Evolutionary conservation across 1,140 invertebrate genomes (phyloP).

Genomic region (Prorops nasuta): DNA sequence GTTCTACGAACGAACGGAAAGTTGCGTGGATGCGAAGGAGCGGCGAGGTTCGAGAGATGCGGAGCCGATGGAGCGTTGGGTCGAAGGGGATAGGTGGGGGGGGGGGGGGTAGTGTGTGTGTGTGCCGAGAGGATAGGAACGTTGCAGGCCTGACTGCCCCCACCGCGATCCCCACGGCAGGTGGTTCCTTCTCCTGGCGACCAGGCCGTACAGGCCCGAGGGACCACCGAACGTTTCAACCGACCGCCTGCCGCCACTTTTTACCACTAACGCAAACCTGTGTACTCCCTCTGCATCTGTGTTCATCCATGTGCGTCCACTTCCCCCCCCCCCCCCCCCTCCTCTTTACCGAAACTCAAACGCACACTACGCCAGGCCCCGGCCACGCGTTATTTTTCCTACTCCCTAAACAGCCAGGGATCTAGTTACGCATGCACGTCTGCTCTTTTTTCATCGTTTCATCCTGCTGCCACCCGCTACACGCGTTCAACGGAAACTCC

Average conservation of each 20-base stretch:
- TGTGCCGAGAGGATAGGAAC: constrained; percentile 5
- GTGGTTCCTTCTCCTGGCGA: constrained; percentile 47
- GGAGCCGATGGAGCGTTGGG: too few relatives aligned
- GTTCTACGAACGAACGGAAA: too few relatives aligned
- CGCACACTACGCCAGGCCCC: not conserved
- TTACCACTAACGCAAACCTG: not conserved
- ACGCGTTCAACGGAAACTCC: too few relatives aligned
- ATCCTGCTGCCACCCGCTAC: too few relatives aligned
- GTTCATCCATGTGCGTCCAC: not conserved
- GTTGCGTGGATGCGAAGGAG: too few relatives aligned
- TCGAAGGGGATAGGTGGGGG: constrained; percentile 4
- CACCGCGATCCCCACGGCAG: constrained; percentile 42
- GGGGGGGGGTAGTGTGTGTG: constrained; percentile 5
- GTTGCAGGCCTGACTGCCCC: constrained; percentile 25
- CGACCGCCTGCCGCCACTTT: constrained; percentile 12
- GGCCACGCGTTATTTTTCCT: too few relatives aligned
- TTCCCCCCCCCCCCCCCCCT: not conserved
- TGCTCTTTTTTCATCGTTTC: too few relatives aligned
- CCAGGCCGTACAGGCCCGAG: constrained; percentile 32
- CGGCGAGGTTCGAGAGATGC: too few relatives aligned
- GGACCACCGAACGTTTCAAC: constrained; percentile 39
- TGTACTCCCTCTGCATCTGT: too few relatives aligned
- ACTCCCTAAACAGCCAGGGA: too few relatives aligned
- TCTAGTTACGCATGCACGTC: too few relatives aligned
- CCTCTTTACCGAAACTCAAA: not conserved